Evolutionary conservation across 2,797 vertebrate species (phyloP), one percentile per base, ranked within the genome.

Genomic region (Cirrhinus mrigala): DNA sequence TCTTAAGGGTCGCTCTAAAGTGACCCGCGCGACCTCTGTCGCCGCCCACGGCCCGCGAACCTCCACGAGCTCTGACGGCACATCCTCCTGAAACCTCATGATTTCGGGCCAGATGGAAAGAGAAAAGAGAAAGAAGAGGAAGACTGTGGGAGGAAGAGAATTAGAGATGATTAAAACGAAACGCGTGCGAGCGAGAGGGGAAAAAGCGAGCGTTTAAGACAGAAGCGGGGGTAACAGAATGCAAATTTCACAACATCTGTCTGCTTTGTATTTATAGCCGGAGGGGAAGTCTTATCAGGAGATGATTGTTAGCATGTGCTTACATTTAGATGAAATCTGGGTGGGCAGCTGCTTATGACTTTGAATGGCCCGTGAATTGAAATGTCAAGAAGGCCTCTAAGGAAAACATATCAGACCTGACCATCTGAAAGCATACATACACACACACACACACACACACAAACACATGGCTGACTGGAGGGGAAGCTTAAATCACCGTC

Each of bases 241-340:
- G 66, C 40, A 81, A 81, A 78, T 84, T 66, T 48, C 8, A 37
- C 40, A 78, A 70, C 64, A 85, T 87, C 83, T 85, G 78, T 76
- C 62, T 27, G 12, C 73, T 48, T 82, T 87, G 54, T 62, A 50
- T 40, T 56, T 50, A 37, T 56, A 54, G 74, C 56, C 27, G 16
- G 58, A 86, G 76, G 56, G 58, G 69, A 70, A 84, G 69, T 81
- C 82, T 83, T 81, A 87, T 86, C 87, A 74, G 85, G 14, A 56
- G 69, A 37, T 33, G 85, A 85, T 79, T 88, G 82, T 84, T 79
- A 71, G 75, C 71, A 79, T 82, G 82, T 79, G 82, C 27, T 56
- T 83, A 85, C 82, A 88, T 86, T 80, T 86, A 86, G 86, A 74
- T 29, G 4, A 44, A 60, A 29, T 77, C 73, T 78, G 79, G 82